Percentiles rank a stretch among this genome's conserved stretches.
These are phyloP conservation scores for Tragelaphus strepsiceros DNA, from an alignment of 2,113 vertebrate species.

Conservation along the genomic window DNA sequence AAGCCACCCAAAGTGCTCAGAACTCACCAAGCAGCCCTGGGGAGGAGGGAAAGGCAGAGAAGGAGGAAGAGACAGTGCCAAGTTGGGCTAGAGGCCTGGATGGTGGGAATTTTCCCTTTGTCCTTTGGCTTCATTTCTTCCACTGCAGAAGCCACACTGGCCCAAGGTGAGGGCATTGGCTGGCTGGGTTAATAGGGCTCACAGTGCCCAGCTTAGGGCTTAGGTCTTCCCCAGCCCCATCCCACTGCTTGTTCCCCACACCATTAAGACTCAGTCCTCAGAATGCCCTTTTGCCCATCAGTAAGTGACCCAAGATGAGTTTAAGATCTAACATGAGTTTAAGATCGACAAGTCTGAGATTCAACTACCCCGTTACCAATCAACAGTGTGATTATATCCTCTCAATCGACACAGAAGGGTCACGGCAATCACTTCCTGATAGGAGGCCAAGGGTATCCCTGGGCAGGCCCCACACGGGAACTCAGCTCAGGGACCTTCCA, in stretches of 20 bases:
- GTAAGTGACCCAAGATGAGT: neutral
- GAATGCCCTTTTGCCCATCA: neutral
- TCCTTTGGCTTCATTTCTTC: neutral
- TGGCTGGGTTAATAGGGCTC: neutral
- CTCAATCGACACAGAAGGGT: neutral
- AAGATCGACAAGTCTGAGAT: conserved; percentile 39
- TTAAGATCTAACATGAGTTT: neutral
- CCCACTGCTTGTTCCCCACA: neutral
- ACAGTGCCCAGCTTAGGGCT: neutral
- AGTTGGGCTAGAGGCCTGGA: neutral
- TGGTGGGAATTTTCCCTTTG: neutral
- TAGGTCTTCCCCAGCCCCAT: neutral
- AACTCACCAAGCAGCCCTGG: neutral
- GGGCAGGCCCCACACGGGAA: neutral
- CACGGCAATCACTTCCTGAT: neutral
- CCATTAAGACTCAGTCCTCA: neutral
- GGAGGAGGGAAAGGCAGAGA: neutral
- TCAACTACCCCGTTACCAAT: neutral
- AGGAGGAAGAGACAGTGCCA: neutral
- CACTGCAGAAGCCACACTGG: neutral
- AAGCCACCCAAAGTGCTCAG: neutral
- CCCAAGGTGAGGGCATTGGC: neutral
- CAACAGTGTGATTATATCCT: conserved; percentile 15
- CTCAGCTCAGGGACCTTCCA: neutral
- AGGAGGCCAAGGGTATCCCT: neutral